Evolutionary conservation across 2,888 invertebrate genomes (phyloP).

Genomic region (Biston betularia): DNA sequence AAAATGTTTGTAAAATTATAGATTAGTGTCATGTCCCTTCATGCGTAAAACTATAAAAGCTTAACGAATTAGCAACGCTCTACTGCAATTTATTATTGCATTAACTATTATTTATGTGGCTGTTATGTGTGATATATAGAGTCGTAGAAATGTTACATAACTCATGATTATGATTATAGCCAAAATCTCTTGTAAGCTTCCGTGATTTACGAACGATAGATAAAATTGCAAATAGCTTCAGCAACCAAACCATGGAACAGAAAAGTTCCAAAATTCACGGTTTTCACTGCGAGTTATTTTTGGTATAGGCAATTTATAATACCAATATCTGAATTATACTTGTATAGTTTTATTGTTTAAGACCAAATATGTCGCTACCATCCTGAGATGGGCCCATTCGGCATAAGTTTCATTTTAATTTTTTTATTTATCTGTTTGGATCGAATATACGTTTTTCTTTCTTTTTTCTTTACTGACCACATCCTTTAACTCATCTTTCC

Average conservation of each 20-base stretch:
- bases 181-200: conserved; percentile 22
- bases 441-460: no score
- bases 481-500: no score
- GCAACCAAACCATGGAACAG: background rate
- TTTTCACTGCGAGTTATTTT: background rate
- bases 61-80: conserved; percentile 17
- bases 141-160: conserved; percentile 26
- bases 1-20: background rate
- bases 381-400: no score
- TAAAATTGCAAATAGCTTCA: conserved; percentile 3
- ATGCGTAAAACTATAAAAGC: conserved; percentile 12
- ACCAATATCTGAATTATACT: background rate
- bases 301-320: background rate
- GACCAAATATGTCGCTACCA: no score
- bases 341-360: background rate
- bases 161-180: conserved; percentile 26
- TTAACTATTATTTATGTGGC: conserved; percentile 23
- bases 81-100: conserved; percentile 25
- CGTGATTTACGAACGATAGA: conserved; percentile 22
- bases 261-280: no score
- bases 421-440: no score
- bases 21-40: background rate
- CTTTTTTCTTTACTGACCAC: no score
- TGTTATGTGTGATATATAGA: conserved; percentile 22
- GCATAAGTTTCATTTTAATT: no score